phyloP scores from a whole-genome alignment of 2,113 vertebrate species.

The Falco punctatus region DNA sequence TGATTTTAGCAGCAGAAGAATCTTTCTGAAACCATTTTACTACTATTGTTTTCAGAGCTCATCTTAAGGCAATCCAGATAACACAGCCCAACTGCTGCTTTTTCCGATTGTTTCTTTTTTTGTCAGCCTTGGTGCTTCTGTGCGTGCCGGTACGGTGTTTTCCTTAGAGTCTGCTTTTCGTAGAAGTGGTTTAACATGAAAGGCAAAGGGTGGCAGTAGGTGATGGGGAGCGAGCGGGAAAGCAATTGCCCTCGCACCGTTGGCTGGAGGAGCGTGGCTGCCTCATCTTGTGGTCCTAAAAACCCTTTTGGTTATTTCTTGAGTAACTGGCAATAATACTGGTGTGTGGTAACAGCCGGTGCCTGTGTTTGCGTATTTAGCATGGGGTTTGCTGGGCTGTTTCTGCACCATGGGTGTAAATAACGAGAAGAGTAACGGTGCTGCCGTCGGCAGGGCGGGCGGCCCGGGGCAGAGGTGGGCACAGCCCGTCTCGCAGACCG shows the following conservation, averaged over 20 bases:
- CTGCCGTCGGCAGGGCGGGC: too few species aligned
- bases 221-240: neutral
- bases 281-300: neutral
- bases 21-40: neutral
- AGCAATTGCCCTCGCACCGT: fast-evolving
- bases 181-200: neutral
- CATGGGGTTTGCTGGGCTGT: fast-evolving
- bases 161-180: neutral
- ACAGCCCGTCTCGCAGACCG: too few species aligned
- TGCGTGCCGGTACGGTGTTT: neutral
- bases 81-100: neutral
- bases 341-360: fast-evolving
- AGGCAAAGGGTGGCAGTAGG: neutral
- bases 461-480: too few species aligned
- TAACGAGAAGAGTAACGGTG: fast-evolving
- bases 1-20: neutral
- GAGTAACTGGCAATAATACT: neutral
- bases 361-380: neutral
- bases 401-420: neutral
- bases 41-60: neutral
- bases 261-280: neutral
- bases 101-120: neutral
- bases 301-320: neutral
- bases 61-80: neutral
- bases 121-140: neutral